phyloP scores from a whole-genome alignment of 92 coral and sea anemone species.

The Porites cylindrica region DNA sequence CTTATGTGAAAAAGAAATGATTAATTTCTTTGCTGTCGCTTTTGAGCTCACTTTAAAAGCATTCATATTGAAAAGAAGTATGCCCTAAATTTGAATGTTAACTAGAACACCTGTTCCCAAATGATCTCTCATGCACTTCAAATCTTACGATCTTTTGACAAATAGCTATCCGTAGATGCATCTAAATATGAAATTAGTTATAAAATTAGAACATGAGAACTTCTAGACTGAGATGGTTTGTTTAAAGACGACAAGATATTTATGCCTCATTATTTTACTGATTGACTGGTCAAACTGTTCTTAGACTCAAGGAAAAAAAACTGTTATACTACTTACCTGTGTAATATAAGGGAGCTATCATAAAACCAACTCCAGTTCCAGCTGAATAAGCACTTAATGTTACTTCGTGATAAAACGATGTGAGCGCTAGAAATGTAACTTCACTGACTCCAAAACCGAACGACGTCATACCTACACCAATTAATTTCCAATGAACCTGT shows the following conservation, averaged over 20 bases:
- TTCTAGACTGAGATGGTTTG: too few species aligned
- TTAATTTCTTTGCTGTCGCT: too few species aligned
- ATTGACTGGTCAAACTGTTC: not conserved
- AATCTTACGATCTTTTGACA: too few species aligned
- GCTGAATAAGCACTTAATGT: constrained; percentile 77
- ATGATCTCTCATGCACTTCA: too few species aligned
- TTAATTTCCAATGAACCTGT: constrained; percentile 78
- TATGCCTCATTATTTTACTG: not conserved
- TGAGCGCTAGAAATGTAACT: constrained; percentile 82
- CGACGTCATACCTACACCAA: constrained; percentile 86
- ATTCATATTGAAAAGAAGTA: too few species aligned
- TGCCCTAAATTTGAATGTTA: too few species aligned
- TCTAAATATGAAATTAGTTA: too few species aligned
- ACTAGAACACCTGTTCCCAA: too few species aligned
- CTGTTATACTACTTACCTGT: constrained; percentile 65
- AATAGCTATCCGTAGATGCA: too few species aligned
- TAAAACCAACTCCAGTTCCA: constrained; percentile 84
- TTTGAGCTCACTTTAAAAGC: too few species aligned
- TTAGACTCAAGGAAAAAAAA: not conserved
- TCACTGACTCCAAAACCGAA: constrained; percentile 86
- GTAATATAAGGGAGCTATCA: constrained; percentile 80
- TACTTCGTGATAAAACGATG: constrained; percentile 76
- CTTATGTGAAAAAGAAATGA: too few species aligned
- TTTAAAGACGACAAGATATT: not conserved
- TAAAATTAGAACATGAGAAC: too few species aligned